A percentile compares a stretch with the other conserved stretches of the same genome.
These are phyloP conservation scores for Cirrhinus molitorella DNA, from an alignment of 2,797 vertebrate genomes.

Conservation along the genomic window DNA sequence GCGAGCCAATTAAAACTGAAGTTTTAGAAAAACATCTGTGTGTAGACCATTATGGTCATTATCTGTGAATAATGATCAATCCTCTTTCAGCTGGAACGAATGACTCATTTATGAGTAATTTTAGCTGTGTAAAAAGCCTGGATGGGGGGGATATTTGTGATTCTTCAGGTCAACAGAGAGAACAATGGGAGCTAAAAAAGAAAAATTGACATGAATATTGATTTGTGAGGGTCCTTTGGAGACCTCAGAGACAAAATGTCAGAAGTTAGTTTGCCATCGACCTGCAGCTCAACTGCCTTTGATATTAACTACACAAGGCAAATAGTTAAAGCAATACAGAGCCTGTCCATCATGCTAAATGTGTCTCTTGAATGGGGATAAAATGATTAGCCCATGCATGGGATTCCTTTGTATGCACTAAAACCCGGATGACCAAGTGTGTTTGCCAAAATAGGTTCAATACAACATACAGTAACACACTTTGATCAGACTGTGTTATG, in stretches of 20 bases:
- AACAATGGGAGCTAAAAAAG: constrained; percentile 43
- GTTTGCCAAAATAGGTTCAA: neutral
- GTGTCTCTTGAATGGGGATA: neutral
- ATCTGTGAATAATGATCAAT: constrained; percentile 56
- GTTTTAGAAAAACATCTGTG: constrained; percentile 45
- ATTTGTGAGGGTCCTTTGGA: constrained; percentile 34
- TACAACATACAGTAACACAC: neutral
- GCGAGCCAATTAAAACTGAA: constrained; percentile 58
- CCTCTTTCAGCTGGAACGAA: constrained; percentile 29
- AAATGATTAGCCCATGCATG: neutral
- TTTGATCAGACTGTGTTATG: neutral
- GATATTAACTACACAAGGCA: constrained; percentile 64
- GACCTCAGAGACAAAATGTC: constrained; percentile 62
- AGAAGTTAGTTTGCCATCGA: constrained; percentile 58
- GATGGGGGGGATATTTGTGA: constrained; percentile 41
- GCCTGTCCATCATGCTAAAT: constrained; percentile 30
- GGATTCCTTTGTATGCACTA: neutral
- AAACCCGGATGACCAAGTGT: no score
- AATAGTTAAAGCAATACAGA: constrained; percentile 58
- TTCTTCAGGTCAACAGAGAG: constrained; percentile 46
- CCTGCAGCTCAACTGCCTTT: constrained; percentile 39
- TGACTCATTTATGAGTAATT: constrained; percentile 44
- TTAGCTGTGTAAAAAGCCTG: constrained; percentile 51
- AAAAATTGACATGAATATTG: constrained; percentile 39
- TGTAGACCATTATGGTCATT: constrained; percentile 60